Percentiles rank a stretch among this genome's conserved stretches.
Conservation (phyloP, 2,113 vertebrate species). For the Paedocypris sp. region DNA sequence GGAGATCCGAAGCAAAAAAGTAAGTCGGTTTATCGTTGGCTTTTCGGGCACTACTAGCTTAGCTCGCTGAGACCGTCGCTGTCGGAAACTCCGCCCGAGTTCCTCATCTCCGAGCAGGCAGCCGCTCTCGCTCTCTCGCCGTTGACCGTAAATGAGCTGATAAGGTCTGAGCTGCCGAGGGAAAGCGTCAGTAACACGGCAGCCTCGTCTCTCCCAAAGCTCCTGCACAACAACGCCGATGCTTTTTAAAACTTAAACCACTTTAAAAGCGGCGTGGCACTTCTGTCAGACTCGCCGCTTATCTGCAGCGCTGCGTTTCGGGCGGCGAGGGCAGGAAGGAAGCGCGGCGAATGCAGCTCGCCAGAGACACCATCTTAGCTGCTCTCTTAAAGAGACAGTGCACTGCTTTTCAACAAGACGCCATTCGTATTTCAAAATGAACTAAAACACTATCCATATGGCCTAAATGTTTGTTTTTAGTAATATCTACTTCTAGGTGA, state of each 20-base stretch:
- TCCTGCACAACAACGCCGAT: background rate
- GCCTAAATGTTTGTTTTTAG: too few relatives aligned
- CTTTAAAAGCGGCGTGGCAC: background rate
- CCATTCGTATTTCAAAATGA: too few relatives aligned
- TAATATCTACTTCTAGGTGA: too few relatives aligned
- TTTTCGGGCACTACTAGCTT: background rate
- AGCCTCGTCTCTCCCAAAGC: background rate
- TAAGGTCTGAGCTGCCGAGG: background rate
- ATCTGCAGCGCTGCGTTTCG: constrained; percentile 25
- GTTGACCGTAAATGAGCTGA: constrained; percentile 6
- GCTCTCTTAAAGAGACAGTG: constrained; percentile 45
- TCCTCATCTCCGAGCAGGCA: background rate
- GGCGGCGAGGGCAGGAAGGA: constrained; percentile 42
- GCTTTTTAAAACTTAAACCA: background rate
- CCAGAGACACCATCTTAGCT: constrained; percentile 45
- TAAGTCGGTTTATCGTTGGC: constrained; percentile 49
- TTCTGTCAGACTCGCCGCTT: background rate
- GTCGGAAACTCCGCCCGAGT: background rate
- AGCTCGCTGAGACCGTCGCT: background rate
- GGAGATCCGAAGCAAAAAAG: constrained; percentile 66
- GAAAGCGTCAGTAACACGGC: background rate
- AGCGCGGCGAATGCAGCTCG: constrained; percentile 32
- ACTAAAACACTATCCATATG: too few relatives aligned
- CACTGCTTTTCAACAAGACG: too few relatives aligned
- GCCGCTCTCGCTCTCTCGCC: constrained; percentile 6